Evolutionary conservation across 2,888 invertebrate genomes (phyloP), one percentile per base, ranked within the genome.

Genomic region (Euspilapteryx auroguttella): DNA sequence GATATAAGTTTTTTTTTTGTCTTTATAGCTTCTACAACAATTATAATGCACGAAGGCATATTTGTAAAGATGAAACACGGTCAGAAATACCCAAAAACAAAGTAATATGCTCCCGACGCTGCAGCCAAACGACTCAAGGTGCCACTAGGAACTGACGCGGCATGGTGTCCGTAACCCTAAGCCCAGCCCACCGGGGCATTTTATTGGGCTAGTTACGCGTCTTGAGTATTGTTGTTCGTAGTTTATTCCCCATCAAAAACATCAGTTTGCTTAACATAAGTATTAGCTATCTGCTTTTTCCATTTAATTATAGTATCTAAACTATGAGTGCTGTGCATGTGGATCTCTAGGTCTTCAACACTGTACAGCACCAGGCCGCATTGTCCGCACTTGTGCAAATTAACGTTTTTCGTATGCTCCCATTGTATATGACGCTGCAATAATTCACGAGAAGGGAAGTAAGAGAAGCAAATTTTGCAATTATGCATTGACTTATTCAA

Each of bases 391-490:
- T 28, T 28, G 14, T 28, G 28, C 7, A 28, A 12, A 11, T 28
- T 28, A 11, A 28, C 28, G 15, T 28, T 28, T 12, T 27, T 27
- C 7, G 28, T 28, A 11, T 28, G 28, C 15, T 28, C 28, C 28
- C 28, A 28, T 14, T 28, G 22, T 10, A 28, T 14, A 6, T 28
- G 28, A 3, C 28, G 13, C 13, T 28, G 28, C 9, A 28, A 11
- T 6, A 28, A 13, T 12, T 22, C 28, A n/a, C n/a, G 21, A n/a
- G 28, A 22, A 2, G 28, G 28, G 11, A 28, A 28, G 6, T 28
- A 28, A 4, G 28, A 28, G 11, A 21, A 10, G 12, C 28, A 28
- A 8, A 28, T 22, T 13, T 23, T 28, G 10, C 28, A 28, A 4
- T 10, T 28, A 10, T 28, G 28, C 14, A 28, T n/a, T 2, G 9